A percentile compares a stretch with the other conserved stretches of the same genome.
phyloP scores from a whole-genome alignment of 2,888 invertebrate species.

The Cantharis flavilabris region DNA sequence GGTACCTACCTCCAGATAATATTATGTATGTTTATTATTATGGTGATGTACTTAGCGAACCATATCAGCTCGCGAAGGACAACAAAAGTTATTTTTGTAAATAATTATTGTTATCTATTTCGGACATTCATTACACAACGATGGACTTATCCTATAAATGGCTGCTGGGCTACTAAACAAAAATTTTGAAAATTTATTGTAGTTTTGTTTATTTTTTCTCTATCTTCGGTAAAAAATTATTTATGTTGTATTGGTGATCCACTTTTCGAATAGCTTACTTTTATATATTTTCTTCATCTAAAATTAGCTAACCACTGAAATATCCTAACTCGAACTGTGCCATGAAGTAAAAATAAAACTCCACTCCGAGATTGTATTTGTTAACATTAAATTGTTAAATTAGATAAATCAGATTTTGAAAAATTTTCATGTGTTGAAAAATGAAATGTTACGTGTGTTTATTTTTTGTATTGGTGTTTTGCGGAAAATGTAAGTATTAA shows the following conservation, averaged over 20 bases:
- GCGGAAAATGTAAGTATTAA: neutral
- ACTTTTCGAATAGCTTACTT: neutral
- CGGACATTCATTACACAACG: neutral
- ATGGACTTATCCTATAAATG: neutral
- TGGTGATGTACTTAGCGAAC: neutral
- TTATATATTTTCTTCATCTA: neutral
- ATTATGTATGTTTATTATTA: neutral
- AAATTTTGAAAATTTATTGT: no score
- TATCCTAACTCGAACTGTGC: neutral
- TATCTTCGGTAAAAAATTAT: no score
- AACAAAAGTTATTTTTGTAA: neutral
- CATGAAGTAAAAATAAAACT: neutral
- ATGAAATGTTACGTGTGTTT: neutral
- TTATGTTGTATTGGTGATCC: neutral
- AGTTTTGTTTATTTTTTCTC: no score
- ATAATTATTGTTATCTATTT: neutral
- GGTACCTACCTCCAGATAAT: neutral
- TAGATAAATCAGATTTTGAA: neutral
- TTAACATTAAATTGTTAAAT: neutral
- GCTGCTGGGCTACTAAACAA: neutral
- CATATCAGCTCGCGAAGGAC: neutral
- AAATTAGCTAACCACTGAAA: neutral
- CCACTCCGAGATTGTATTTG: neutral
- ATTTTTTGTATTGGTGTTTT: neutral
- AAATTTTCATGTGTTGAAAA: neutral